These are phyloP conservation scores for Orthonychiurus folsomi DNA, from an alignment of 2,888 invertebrate genomes.

Conservation along the genomic window DNA sequence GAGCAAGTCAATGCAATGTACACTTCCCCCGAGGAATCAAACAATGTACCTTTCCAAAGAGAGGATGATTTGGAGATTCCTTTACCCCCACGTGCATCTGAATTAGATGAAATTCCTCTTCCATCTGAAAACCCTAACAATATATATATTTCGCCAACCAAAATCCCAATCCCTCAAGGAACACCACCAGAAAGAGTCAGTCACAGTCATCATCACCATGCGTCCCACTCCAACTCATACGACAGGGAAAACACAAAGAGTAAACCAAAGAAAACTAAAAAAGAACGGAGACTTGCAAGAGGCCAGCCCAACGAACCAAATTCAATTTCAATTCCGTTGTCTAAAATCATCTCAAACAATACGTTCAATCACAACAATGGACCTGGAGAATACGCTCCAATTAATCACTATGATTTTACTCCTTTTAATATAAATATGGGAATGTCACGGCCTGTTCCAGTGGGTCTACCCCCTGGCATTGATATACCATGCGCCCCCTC, in stretches of 20 bases:
- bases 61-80: not conserved
- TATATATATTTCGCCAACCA: conserved; percentile 12
- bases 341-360: conserved; percentile 5
- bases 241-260: not conserved
- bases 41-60: not conserved
- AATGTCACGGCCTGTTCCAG: not conserved
- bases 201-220: not conserved
- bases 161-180: conserved; percentile 12
- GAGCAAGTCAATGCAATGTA: not conserved
- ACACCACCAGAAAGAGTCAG: conserved; percentile 6
- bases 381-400: not conserved
- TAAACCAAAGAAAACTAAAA: not conserved
- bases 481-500: conserved; percentile 54
- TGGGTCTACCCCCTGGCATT: conserved; percentile 20
- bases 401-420: conserved; percentile 10
- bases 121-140: conserved; percentile 8
- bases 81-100: not conserved
- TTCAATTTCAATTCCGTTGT: conserved; percentile 12
- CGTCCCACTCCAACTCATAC: not conserved
- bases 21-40: not conserved
- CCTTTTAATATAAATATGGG: not conserved
- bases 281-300: not conserved
- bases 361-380: not conserved
- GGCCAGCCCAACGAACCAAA: not conserved
- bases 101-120: conserved; percentile 13